A percentile compares a stretch with the other conserved stretches of the same genome.
These are phyloP conservation scores for Leptopilina myrica DNA, from an alignment of 2,888 invertebrate genomes.

Conservation along the genomic window DNA sequence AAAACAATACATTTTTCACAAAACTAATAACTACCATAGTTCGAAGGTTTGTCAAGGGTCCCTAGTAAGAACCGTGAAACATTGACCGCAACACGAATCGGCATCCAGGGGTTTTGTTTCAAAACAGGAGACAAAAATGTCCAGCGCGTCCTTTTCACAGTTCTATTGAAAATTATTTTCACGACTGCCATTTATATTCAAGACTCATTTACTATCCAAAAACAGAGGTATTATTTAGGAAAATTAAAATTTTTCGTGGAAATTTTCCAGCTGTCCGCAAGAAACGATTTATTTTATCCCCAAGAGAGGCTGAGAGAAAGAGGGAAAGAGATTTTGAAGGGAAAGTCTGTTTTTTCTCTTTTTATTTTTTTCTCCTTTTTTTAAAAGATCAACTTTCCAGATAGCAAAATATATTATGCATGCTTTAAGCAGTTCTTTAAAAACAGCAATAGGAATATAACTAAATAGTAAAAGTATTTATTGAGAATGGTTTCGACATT, in stretches of 20 bases:
- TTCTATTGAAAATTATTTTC: slow-evolving; percentile 10
- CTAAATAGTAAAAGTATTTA: background rate
- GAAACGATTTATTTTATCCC: slow-evolving; percentile 27
- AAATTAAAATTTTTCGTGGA: slow-evolving; percentile 19
- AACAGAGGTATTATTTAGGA: background rate
- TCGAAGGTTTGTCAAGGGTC: background rate
- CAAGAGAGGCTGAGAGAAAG: background rate
- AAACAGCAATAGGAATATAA: slow-evolving; percentile 12
- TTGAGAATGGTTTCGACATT: slow-evolving; percentile 11
- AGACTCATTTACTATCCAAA: background rate
- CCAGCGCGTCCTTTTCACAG: no score
- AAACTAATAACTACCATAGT: no score
- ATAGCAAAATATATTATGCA: slow-evolving; percentile 39
- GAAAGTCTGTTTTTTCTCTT: slow-evolving; percentile 1
- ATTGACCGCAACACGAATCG: background rate
- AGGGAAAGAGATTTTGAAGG: slow-evolving; percentile 5
- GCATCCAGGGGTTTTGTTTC: background rate
- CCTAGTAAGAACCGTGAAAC: background rate
- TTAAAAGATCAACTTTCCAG: slow-evolving; percentile 36
- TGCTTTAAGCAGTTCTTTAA: slow-evolving; percentile 28
- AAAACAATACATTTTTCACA: no score
- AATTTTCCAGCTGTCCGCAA: slow-evolving; percentile 25
- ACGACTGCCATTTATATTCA: background rate
- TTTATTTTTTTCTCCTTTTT: background rate
- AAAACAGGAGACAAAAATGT: background rate